Conservation (phyloP, 2,797 vertebrate genomes). For the Cryptoprocta ferox region DNA sequence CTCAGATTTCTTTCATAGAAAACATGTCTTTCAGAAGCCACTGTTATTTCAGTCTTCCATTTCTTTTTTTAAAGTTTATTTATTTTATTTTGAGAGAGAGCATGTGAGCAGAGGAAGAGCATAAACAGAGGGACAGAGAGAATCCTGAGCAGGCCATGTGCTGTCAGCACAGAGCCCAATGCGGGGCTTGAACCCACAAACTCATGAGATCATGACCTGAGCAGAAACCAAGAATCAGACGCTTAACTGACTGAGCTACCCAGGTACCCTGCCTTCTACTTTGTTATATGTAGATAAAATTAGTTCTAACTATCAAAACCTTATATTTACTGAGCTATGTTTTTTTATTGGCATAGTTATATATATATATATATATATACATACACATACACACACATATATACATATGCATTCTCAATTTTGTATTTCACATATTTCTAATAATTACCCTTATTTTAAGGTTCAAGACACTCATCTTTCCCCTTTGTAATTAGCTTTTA, state of each 20-base stretch:
- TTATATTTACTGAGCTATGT: background rate
- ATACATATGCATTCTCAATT: background rate
- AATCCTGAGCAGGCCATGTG: too few relatives aligned
- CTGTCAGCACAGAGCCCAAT: too few relatives aligned
- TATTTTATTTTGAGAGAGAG: too few relatives aligned
- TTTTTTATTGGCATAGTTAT: background rate
- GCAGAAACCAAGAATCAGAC: too few relatives aligned
- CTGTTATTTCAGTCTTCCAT: background rate
- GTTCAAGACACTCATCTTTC: background rate
- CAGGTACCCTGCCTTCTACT: background rate
- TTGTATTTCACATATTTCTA: background rate
- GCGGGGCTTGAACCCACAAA: too few relatives aligned
- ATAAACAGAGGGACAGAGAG: too few relatives aligned
- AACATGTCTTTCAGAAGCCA: background rate
- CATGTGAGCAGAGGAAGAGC: too few relatives aligned
- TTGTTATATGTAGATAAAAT: background rate
- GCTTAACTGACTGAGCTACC: too few relatives aligned
- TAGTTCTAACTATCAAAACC: background rate
- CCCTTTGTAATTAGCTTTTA: background rate
- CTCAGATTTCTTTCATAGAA: background rate
- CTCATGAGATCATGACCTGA: too few relatives aligned
- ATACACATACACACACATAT: background rate
- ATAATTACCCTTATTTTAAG: background rate
- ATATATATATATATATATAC: accelerated
- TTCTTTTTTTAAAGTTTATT: too few relatives aligned